Base-by-base conservation (phyloP, 2,797 vertebrate genomes). In the Tarsius wallacei region DNA sequence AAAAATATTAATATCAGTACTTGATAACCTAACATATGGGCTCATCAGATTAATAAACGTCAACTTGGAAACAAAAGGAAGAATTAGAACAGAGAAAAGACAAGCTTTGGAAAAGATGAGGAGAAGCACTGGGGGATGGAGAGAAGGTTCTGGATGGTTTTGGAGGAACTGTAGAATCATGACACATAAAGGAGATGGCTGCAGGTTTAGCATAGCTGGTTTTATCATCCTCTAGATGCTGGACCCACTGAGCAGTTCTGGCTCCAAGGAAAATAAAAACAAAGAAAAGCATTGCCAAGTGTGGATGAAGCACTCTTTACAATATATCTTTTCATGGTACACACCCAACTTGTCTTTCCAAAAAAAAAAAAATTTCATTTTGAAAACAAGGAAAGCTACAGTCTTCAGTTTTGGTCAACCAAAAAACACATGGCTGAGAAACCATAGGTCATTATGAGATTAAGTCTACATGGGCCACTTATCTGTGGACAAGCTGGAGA, bases 321-420 rank as follows among this genome's bases (percentile, higher is more conserved):
- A 66, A 22, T 0, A 6, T 68, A 16, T 80, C 36, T 68, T 84
- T 87, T 87, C 22, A 80, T 1, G 4, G 14, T 83, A 85, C 28
- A 36, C 0, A 1, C 1, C 64, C 8, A 84, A 53, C 36, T 24
- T 21, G 2, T 59, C 81, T 86, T 91, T 51, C 42, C 5, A 42
- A 42, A 42, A 42, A 42, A 4, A 42, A 26, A 26, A 88, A 78
- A 55, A 10, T 49, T 68, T 81, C 74, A 90, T 70, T 90, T 76
- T 31, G 55, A 80, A 93, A 94, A 89, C 80, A 94, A 95, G 83
- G 21, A 92, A 97, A 96, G 63, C 6, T 36, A 71, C 17, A 55
- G 24, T 55, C 70, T 95, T 97, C 5, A 0, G 36, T 93, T 90
- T 90, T 70, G 51, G 92, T 85, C 36, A 94, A 90, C 81, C 81